A percentile compares a stretch with the other conserved stretches of the same genome.
Conservation (phyloP, 2,797 vertebrate species). For the Champsocephalus gunnari region DNA sequence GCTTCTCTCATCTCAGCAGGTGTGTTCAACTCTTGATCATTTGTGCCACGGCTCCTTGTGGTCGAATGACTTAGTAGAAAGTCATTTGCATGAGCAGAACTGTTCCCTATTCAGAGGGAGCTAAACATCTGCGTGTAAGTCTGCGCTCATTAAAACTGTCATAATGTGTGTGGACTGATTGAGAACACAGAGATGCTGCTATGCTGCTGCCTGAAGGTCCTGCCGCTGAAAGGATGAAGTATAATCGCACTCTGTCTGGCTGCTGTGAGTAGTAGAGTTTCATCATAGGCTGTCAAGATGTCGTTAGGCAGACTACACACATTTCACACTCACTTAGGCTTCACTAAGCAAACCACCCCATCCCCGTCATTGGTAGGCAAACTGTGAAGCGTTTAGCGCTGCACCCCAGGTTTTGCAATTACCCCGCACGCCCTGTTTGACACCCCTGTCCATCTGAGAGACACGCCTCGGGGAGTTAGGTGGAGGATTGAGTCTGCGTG, state of each 20-base stretch:
- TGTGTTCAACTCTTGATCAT: not conserved
- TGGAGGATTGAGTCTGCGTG: constrained; percentile 13
- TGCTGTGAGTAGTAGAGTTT: constrained; percentile 38
- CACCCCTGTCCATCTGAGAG: constrained; percentile 41
- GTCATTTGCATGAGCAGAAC: constrained; percentile 47
- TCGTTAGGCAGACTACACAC: constrained; percentile 61
- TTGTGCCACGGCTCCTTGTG: constrained; percentile 11
- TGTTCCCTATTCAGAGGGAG: constrained; percentile 18
- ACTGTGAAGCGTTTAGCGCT: constrained; percentile 48
- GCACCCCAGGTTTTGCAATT: constrained; percentile 62
- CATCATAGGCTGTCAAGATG: constrained; percentile 65
- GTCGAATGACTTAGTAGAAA: constrained; percentile 32
- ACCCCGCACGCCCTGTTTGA: constrained; percentile 46
- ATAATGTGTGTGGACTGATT: constrained; percentile 35
- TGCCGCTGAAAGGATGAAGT: constrained; percentile 25
- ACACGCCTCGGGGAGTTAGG: constrained; percentile 26
- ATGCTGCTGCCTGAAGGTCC: constrained; percentile 17
- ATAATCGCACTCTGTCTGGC: constrained; percentile 40
- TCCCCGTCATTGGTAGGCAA: constrained; percentile 62
- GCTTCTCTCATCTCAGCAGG: not conserved
- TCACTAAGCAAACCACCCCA: constrained; percentile 51
- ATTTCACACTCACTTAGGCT: constrained; percentile 74
- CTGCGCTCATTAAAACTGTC: constrained; percentile 33
- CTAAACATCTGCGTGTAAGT: constrained; percentile 51
- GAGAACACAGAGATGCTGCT: constrained; percentile 36